These are phyloP conservation scores for Diaprepes abbreviatus DNA, from an alignment of 2,888 invertebrate species.

Conservation along the genomic window DNA sequence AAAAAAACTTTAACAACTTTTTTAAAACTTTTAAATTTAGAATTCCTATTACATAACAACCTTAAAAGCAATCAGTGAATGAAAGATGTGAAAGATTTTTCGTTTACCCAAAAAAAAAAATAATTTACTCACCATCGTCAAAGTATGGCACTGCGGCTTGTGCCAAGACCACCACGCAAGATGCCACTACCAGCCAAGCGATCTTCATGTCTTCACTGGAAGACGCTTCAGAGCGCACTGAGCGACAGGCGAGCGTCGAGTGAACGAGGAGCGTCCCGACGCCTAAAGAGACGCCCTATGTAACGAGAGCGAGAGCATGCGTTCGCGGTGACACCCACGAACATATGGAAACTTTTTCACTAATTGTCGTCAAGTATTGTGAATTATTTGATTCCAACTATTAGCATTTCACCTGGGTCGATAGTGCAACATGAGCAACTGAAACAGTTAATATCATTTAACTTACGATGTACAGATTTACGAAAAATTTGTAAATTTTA, in stretches of 20 bases:
- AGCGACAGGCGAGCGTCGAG: conserved; percentile 16
- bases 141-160: conserved; percentile 50
- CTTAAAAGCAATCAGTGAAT: too few species aligned
- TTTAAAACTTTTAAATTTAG: not conserved
- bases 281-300: conserved; percentile 55
- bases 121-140: conserved; percentile 44
- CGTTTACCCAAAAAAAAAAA: not conserved
- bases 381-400: not conserved
- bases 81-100: too few species aligned
- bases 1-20: too few species aligned
- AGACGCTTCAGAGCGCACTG: conserved; percentile 43
- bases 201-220: conserved; percentile 62
- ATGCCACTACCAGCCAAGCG: conserved; percentile 63
- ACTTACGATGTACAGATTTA: too few species aligned
- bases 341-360: conserved; percentile 40
- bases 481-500: too few species aligned
- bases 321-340: conserved; percentile 55
- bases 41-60: not conserved
- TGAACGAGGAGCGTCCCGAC: conserved; percentile 59
- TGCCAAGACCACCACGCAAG: conserved; percentile 62
- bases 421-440: too few species aligned
- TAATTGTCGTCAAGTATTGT: conserved; percentile 14
- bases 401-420: not conserved
- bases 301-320: conserved; percentile 43
- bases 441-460: too few species aligned